phyloP scores from a whole-genome alignment of 2,113 vertebrate species.

The Tretioscincus oriximinensis region DNA sequence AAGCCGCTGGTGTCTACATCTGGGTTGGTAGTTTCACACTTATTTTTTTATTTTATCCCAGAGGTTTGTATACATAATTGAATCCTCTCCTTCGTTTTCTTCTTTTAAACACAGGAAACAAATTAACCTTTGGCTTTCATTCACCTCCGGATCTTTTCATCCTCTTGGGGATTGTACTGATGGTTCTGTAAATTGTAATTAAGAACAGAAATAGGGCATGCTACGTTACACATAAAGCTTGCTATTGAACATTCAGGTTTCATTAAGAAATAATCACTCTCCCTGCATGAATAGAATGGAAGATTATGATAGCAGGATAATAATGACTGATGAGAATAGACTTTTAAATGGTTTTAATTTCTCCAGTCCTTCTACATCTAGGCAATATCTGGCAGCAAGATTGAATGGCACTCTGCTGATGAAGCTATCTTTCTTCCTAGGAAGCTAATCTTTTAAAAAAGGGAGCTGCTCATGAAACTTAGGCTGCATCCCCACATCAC shows the following conservation, averaged over 20 bases:
- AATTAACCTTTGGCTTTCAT: slow-evolving; percentile 25
- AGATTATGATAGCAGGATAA: background rate
- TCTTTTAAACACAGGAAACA: background rate
- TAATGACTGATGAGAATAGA: background rate
- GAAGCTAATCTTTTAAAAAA: too few relatives aligned
- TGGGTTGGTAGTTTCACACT: background rate
- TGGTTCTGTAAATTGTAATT: slow-evolving; percentile 5
- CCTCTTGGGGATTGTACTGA: background rate
- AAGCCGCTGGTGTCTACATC: background rate
- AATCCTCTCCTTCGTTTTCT: background rate
- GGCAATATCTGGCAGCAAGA: background rate
- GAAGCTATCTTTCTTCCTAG: background rate
- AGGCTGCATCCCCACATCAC: too few relatives aligned
- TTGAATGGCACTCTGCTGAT: slow-evolving; percentile 2
- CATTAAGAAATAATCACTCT: background rate
- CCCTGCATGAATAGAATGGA: background rate
- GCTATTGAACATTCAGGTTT: slow-evolving; percentile 13
- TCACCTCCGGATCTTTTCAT: slow-evolving; percentile 24
- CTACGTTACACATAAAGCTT: background rate
- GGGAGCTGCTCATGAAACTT: too few relatives aligned
- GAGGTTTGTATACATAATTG: background rate
- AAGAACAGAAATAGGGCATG: slow-evolving; percentile 15
- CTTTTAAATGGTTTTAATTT: background rate
- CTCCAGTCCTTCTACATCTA: background rate
- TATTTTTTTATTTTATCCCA: background rate